phyloP scores from a whole-genome alignment of 2,113 vertebrate species.

The Diphyllodes magnificus region DNA sequence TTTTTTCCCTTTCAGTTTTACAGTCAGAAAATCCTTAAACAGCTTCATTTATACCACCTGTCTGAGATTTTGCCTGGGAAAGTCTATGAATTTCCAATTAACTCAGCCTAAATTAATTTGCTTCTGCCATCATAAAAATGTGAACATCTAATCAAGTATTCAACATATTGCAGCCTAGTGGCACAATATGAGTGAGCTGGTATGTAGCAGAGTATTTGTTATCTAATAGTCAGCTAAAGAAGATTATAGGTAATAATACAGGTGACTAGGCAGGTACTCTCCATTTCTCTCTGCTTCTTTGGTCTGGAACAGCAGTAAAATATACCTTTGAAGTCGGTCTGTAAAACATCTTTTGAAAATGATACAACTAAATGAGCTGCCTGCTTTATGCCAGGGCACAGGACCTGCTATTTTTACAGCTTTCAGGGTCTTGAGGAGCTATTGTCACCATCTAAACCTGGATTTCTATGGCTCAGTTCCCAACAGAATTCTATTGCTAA shows the following conservation, averaged over 20 bases:
- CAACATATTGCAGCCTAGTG: background rate
- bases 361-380: background rate
- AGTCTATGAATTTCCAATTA: conserved; percentile 27
- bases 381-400: background rate
- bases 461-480: background rate
- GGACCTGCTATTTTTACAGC: background rate
- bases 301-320: background rate
- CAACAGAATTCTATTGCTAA: background rate
- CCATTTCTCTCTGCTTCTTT: background rate
- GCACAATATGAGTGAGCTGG: background rate
- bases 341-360: conserved; percentile 15
- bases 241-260: background rate
- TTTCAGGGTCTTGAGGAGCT: background rate
- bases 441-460: conserved; percentile 25
- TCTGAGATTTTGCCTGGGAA: conserved; percentile 9
- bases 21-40: conserved; percentile 24
- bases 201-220: background rate
- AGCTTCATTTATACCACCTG: conserved; percentile 5
- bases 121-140: background rate
- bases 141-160: conserved; percentile 9
- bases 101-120: conserved; percentile 20
- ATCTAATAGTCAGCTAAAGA: background rate
- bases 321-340: background rate
- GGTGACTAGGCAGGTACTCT: background rate
- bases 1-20: background rate